A percentile compares a stretch with the other conserved stretches of the same genome.
phyloP scores from a whole-genome alignment of 2,888 invertebrate genomes.

The Bugulina stolonifera region DNA sequence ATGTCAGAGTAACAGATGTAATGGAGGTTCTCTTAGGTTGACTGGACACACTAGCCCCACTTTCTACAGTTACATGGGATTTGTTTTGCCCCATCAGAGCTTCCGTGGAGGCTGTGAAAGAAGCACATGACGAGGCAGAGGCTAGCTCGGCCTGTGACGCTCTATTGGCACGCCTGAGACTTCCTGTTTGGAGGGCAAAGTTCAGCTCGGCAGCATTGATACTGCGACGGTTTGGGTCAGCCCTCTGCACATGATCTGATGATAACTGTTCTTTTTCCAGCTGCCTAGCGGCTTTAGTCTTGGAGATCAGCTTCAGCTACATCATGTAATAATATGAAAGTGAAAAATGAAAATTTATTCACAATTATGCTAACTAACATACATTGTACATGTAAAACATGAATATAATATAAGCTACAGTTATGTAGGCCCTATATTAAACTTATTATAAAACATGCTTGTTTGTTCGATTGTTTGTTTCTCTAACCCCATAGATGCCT shows the following conservation, averaged over 20 bases:
- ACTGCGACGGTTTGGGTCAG: slow-evolving; percentile 19
- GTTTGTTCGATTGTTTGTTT: too few species aligned
- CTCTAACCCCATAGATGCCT: too few species aligned
- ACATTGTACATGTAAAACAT: too few species aligned
- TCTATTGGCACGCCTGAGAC: not conserved
- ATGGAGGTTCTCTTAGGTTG: not conserved
- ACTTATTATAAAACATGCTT: too few species aligned
- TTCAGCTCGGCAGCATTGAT: slow-evolving; percentile 20
- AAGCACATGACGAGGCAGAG: slow-evolving; percentile 3
- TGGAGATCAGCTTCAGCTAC: slow-evolving; percentile 20
- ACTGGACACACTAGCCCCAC: not conserved
- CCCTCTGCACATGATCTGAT: slow-evolving; percentile 2
- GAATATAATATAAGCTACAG: too few species aligned
- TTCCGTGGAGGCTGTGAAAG: slow-evolving; percentile 2
- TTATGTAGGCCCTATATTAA: too few species aligned
- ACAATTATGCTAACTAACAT: too few species aligned
- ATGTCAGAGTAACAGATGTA: too few species aligned
- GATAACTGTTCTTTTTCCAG: slow-evolving; percentile 18
- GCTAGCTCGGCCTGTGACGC: slow-evolving; percentile 17
- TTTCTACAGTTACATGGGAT: not conserved
- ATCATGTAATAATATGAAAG: too few species aligned
- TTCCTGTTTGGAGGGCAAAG: slow-evolving; percentile 19
- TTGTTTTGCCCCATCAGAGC: not conserved
- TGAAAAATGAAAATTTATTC: too few species aligned
- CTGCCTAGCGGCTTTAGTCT: slow-evolving; percentile 26